Base-by-base conservation (phyloP, 1,140 invertebrate genomes). In the Macrotrachela quadricornifera region DNA sequence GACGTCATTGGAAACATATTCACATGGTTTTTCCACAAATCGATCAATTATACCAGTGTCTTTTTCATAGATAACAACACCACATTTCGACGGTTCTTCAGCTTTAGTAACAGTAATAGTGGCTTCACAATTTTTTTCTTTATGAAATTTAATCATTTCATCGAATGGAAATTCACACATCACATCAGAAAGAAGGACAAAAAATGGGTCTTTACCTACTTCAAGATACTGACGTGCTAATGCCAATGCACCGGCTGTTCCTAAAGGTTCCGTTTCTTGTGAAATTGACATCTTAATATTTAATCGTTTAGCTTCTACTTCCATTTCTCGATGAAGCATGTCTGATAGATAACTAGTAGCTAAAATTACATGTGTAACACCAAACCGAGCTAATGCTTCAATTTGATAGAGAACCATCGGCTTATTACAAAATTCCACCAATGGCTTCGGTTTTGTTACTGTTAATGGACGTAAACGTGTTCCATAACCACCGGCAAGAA, bases 1-100 rank as follows among this genome's bases (percentile, higher is more conserved):
- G 59, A 99, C 99, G 77, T 95, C 96, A 68, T 97, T 97, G 11
- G 91, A 97, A 36, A 99, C 88, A 74, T 94, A 99, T 71, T 97
- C 92, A 63, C 87, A 83, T 6, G 94, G 94, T 71, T 99, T 99
- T 67, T 99, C 94, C 45, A 99, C 84, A 73, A 99, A 99, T 60
- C 76, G 79, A 54, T 86, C 75, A 57, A 99, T 92, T 64, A 80
- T 74, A 12, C 88, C 90, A 61, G 77, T 71, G 10, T 82, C 78
- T 61, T 81, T 76, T 58, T 76, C 67, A 63, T 90, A 95, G 1
- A 74, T 66, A 43, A 99, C 90, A 1, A 96, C 92, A 60, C 94
- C 94, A 76, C 99, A 99, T 63, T 99, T 99, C 0, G 90, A 95
- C 0, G 94, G 94, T 64, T 99, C 94, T 66, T 96, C 88, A 1